A percentile compares a stretch with the other conserved stretches of the same genome.
Conservation (phyloP, 2,113 vertebrate species). For the Sturnira hondurensis region DNA sequence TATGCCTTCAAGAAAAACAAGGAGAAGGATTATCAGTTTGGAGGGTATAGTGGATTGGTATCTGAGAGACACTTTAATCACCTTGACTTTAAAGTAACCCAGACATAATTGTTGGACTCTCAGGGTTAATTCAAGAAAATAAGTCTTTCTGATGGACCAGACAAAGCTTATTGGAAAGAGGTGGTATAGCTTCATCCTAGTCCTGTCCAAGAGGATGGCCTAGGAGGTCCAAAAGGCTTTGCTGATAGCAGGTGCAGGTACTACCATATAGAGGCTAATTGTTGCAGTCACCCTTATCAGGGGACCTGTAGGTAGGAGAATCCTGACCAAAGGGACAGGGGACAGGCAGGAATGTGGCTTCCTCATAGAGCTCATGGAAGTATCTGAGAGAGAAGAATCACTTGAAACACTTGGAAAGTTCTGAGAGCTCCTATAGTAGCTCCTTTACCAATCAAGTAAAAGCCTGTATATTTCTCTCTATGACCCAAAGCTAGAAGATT, state of each 20-base stretch:
- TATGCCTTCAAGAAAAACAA: not conserved
- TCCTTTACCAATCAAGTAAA: not conserved
- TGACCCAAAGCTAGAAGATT: not conserved
- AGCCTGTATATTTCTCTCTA: not conserved
- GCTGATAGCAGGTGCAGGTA: not conserved
- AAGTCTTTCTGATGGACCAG: not conserved
- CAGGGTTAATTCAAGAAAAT: not conserved
- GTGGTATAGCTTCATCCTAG: not conserved
- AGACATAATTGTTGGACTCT: not conserved
- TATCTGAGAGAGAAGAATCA: not conserved
- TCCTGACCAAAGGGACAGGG: not conserved
- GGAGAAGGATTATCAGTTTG: not conserved
- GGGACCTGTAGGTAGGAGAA: not conserved
- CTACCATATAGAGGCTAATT: not conserved
- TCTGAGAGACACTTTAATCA: not conserved
- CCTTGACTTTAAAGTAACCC: not conserved
- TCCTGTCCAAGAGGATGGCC: not conserved
- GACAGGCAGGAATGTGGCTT: not conserved
- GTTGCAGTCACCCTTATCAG: not conserved
- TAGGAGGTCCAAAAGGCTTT: not conserved
- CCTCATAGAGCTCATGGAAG: not conserved
- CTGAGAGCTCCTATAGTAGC: not conserved
- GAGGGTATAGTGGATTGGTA: not conserved
- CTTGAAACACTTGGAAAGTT: not conserved
- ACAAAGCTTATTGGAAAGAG: not conserved